Percentiles rank a stretch among this genome's conserved stretches.
These are phyloP conservation scores for Aspidoscelis tigris DNA, from an alignment of 2,113 vertebrate species.

Conservation along the genomic window DNA sequence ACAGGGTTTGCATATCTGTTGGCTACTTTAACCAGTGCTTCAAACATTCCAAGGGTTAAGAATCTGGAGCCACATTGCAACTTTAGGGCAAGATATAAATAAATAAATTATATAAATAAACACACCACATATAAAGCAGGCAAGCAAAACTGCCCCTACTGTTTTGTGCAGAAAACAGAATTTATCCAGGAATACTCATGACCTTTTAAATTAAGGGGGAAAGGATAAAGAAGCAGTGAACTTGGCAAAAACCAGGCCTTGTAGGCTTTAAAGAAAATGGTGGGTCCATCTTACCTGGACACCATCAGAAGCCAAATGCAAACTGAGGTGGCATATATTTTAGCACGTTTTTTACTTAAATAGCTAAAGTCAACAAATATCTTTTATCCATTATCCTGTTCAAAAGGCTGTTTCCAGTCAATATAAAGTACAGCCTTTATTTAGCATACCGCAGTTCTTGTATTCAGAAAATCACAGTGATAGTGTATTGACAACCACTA, in stretches of 20 bases:
- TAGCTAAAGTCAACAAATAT: slow-evolving; percentile 13
- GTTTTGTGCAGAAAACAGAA: background rate
- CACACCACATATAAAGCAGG: background rate
- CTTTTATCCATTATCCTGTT: slow-evolving; percentile 15
- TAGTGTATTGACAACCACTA: background rate
- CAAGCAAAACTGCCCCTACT: background rate
- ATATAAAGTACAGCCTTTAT: background rate
- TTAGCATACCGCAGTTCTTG: background rate
- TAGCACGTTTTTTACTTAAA: background rate
- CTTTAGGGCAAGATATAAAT: background rate
- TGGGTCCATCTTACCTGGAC: background rate
- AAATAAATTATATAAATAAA: background rate
- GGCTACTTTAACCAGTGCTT: background rate
- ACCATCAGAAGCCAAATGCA: background rate
- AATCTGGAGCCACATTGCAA: background rate
- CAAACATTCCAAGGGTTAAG: background rate
- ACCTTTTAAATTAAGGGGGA: background rate
- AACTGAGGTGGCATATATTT: no score
- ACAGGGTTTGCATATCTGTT: background rate
- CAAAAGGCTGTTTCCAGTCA: background rate
- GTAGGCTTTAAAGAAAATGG: background rate
- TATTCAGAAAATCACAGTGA: background rate
- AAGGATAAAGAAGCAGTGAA: background rate
- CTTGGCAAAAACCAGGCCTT: background rate
- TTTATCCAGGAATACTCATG: background rate